Base-by-base conservation (phyloP, 2,888 invertebrate genomes). In the Rhabditoides inermis region DNA sequence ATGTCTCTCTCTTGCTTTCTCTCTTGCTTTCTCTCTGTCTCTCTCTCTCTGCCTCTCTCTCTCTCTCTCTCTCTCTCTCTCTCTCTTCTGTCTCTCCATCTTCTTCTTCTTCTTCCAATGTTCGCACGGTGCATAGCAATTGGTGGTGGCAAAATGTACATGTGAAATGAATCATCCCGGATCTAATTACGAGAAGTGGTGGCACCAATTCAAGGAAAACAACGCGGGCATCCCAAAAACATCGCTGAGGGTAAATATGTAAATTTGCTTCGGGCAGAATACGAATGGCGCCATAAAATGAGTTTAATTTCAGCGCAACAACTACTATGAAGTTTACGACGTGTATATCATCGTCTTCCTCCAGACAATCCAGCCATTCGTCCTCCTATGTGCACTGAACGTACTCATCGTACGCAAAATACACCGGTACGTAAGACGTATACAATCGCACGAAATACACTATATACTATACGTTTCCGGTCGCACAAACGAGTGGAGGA, bases 341-440 rank as follows among this genome's bases (percentile, higher is more conserved):
- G 56, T 66, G n/a, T 57, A 66, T 36, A 44, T 60, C 25, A 63
- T 67, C 23, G 54, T 58, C 2, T 55, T 63, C 18, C 39, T 63
- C 5, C 69, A 69, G 49, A 65, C 62, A 1, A 55, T 65, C 32
- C 50, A 65, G 25, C 69, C 69, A 1, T 69, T 69, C 39, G n/a
- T 68, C 15, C 50, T 61, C 15, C 57, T 69, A 3, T 56, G 58
- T 26, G 41, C 53, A 22, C 51, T 63, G 12, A 69, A 69, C 49
- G 40, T 61, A n/a, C 44, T 65, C 23, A 69, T 68, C 32, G 61
- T 69, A 7, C n/a, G n/a, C n/a, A n/a, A n/a, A n/a, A n/a, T n/a
- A n/a, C n/a, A n/a, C n/a, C n/a, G n/a, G 15, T 18, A 18, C n/a
- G 22, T 40, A 7, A 40, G 22, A 18, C n/a, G 40, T 40, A 18